Evolutionary conservation across 1,140 invertebrate genomes (phyloP).

Genomic region (Portunus trituberculatus): DNA sequence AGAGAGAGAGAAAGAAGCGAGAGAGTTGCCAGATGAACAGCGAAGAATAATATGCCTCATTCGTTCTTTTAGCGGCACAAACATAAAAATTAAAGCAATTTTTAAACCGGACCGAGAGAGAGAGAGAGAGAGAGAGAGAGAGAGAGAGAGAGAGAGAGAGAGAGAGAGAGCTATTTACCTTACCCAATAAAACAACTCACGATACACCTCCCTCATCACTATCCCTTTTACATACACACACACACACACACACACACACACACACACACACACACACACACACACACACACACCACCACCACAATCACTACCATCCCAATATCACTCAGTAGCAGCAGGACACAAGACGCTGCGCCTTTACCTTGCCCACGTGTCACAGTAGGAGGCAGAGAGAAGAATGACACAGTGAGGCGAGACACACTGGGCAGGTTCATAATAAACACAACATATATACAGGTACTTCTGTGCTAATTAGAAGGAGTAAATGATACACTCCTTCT

Average conservation of each 20-base stretch:
- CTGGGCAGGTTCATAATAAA: too few relatives aligned
- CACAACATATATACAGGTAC: too few relatives aligned
- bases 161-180: neutral
- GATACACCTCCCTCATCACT: neutral
- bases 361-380: too few relatives aligned
- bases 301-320: neutral
- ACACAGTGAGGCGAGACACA: too few relatives aligned
- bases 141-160: constrained; percentile 20
- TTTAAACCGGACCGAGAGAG: too few relatives aligned
- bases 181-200: neutral
- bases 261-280: neutral
- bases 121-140: neutral
- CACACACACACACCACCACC: neutral
- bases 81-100: too few relatives aligned
- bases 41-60: too few relatives aligned
- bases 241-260: neutral
- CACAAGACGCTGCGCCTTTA: too few relatives aligned
- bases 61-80: too few relatives aligned
- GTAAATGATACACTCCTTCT: too few relatives aligned
- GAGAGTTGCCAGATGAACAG: too few relatives aligned
- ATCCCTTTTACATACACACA: neutral
- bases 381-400: neutral
- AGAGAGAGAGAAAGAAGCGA: neutral
- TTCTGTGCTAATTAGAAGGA: too few relatives aligned
- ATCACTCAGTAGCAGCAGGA: neutral